Evolutionary conservation across 2,888 invertebrate genomes (phyloP).

Genomic region (Sesamia inferens): DNA sequence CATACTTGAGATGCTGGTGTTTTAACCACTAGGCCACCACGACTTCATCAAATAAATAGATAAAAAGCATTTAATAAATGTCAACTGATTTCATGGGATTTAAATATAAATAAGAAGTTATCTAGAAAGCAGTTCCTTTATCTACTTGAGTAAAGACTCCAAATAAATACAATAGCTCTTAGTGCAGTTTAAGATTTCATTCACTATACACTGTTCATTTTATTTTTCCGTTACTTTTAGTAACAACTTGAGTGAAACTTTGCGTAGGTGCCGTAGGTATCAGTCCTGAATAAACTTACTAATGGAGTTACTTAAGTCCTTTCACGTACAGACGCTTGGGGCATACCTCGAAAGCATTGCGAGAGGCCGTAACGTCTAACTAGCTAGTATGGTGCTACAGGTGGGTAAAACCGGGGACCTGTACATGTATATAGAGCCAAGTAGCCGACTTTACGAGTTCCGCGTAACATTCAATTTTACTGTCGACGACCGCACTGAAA

Average conservation of each 20-base stretch:
- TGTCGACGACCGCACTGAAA: constrained; percentile 65
- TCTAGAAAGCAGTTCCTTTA: neutral
- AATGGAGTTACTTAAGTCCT: constrained; percentile 74
- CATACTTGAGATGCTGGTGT: no score
- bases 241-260: constrained; percentile 30
- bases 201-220: constrained; percentile 2
- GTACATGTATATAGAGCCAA: constrained; percentile 60
- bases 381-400: constrained; percentile 71
- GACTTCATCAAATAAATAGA: neutral
- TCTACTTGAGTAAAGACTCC: neutral
- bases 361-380: constrained; percentile 64
- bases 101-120: neutral
- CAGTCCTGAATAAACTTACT: constrained; percentile 71
- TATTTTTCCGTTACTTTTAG: constrained; percentile 20
- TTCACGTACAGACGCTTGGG: constrained; percentile 69
- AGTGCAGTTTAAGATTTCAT: constrained; percentile 14
- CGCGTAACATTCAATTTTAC: constrained; percentile 75
- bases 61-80: neutral
- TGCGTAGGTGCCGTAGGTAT: constrained; percentile 54
- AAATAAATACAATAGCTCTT: constrained; percentile 2
- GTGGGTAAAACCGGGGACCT: constrained; percentile 67
- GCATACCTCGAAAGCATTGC: constrained; percentile 64
- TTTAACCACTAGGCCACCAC: neutral
- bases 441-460: constrained; percentile 69
- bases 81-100: neutral